These are phyloP conservation scores for Pelvicachromis taeniatus DNA, from an alignment of 2,113 vertebrate genomes.

Conservation along the genomic window DNA sequence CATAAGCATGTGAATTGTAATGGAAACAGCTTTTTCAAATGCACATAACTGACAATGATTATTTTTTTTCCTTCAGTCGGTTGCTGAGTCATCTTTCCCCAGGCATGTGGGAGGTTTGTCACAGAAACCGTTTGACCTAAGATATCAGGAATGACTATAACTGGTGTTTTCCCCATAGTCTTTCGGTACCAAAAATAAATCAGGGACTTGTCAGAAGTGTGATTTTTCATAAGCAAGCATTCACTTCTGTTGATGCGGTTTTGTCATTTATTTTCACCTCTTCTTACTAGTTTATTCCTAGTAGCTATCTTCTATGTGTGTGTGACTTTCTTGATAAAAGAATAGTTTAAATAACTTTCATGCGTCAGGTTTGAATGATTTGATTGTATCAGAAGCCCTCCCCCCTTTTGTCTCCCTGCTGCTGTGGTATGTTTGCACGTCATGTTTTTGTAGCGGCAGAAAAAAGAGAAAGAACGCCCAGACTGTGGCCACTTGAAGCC, in stretches of 20 bases:
- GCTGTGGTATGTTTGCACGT: slow-evolving; percentile 32
- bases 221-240: not conserved
- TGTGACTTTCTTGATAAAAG: not conserved
- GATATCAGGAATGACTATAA: not conserved
- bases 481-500: not conserved
- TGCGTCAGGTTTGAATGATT: not conserved
- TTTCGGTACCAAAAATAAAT: slow-evolving; percentile 18
- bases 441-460: slow-evolving; percentile 2
- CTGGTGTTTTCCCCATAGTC: not conserved
- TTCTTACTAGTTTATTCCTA: not conserved
- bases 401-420: not conserved
- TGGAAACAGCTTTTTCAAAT: not conserved
- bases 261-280: not conserved
- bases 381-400: not conserved
- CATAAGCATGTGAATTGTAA: not conserved
- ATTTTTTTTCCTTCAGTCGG: not conserved
- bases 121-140: not conserved
- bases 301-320: not conserved
- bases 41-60: not conserved
- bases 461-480: slow-evolving; percentile 16
- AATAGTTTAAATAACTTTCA: not conserved
- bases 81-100: not conserved
- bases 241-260: not conserved
- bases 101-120: not conserved
- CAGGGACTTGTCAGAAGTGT: not conserved